These are phyloP conservation scores for Amphiprion ocellaris DNA, from an alignment of 2,113 vertebrate species.

Conservation along the genomic window DNA sequence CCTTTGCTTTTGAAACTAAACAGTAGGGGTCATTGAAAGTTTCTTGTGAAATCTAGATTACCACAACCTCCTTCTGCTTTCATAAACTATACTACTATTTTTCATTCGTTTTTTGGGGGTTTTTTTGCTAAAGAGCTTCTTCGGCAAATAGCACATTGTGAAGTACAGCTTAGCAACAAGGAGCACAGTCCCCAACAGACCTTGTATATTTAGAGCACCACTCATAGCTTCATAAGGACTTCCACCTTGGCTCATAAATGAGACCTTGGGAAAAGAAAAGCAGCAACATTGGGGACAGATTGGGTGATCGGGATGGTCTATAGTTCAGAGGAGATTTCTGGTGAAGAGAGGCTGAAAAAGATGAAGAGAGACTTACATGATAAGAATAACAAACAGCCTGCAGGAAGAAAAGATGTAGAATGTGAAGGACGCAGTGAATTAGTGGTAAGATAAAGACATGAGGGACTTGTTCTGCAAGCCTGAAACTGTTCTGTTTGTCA, in stretches of 20 bases:
- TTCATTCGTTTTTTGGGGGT: too few species aligned
- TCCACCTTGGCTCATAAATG: conserved; percentile 49
- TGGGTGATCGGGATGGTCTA: background rate
- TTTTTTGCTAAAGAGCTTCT: too few species aligned
- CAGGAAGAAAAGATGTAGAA: conserved; percentile 52
- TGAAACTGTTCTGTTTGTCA: conserved; percentile 42
- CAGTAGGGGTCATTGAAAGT: too few species aligned
- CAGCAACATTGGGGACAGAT: conserved; percentile 31
- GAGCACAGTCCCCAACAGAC: background rate
- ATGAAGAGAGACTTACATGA: conserved; percentile 52
- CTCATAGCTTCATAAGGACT: conserved; percentile 52
- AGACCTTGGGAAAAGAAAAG: conserved; percentile 54
- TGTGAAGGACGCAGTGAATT: conserved; percentile 68
- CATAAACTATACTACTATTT: background rate
- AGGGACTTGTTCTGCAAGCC: conserved; percentile 42
- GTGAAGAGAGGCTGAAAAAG: conserved; percentile 37
- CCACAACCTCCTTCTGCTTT: too few species aligned
- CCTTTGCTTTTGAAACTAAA: too few species aligned
- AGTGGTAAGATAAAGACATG: conserved; percentile 70
- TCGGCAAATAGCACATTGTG: background rate
- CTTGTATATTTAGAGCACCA: background rate
- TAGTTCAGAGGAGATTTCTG: conserved; percentile 24
- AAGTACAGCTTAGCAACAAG: background rate
- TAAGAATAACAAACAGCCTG: conserved; percentile 70
- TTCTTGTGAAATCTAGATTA: too few species aligned